Base-by-base conservation (phyloP, 2,888 invertebrate species). In the Phasia obesa region DNA sequence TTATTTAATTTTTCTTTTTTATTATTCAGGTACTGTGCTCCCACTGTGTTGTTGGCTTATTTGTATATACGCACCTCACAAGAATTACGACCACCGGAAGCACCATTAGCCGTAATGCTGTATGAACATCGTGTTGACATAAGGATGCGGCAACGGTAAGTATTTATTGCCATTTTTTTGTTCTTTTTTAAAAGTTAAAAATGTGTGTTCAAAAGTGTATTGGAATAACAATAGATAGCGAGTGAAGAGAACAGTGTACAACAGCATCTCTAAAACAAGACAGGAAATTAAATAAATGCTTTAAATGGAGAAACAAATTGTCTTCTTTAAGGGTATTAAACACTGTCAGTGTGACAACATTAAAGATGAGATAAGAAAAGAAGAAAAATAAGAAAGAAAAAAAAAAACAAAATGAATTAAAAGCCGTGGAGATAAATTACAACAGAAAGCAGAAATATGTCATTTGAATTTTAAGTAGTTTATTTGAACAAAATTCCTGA, bases 41-140 rank as follows among this genome's bases (percentile, higher is more conserved):
- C 91, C 31, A 87, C 90, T 15, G 86, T 93, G 2, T 91, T 94
- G 60, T 93, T 94, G 77, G 93, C 93, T 3, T 95, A 94, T 88
- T 90, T 95, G 31, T 94, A 94, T 87, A 93, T 95, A 57, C 92
- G 94, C 87, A 93, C 94, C 60, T 94, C 94, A 0, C 92, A 93
- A 51, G 94, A 95, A 87, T 88, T 95, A 42, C 92, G 93, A 55
- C 91, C 91, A 5, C 93, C 92, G 21, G 93, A 93, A 78, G 92
- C 92, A 17, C 92, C 93, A 7, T 89, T 93, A 64, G 92, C 93
- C 2, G 92, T 93, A 13, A 93, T 93, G 89, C 92, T 93, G 90
- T 93, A 92, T 86, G 93, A 93, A 85, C 91, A 93, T 60, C 90
- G 93, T 23, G 89, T 90, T 5, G 91, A 91, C 81, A 73, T 90